Evolutionary conservation across 2,888 invertebrate species (phyloP), one percentile per base, ranked within the genome.

Genomic region (Sesamia inferens): DNA sequence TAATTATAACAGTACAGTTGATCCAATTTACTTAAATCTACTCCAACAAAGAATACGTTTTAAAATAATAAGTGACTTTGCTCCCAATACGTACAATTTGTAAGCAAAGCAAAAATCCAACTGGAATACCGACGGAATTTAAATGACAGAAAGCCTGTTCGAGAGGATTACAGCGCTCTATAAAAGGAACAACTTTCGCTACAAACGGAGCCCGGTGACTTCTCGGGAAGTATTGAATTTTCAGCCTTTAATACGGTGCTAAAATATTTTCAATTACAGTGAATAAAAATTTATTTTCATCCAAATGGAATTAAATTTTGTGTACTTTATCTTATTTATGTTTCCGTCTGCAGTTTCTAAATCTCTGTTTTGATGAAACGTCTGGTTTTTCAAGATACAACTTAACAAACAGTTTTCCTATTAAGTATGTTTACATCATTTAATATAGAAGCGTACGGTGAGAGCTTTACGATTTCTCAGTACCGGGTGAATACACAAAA

Each of bases 261-360:
- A 65, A 86, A 82, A 82, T 84, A 84, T 80, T 84, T 84, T 75
- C 76, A 86, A 79, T 86, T 73, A 67, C 68, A 79, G 72, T 81
- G 76, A 83, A 78, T 73, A 73, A 74, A 61, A 75, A 71, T 64
- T 42, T 71, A 63, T 78, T 78, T 42, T 13, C 47, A 68, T 66
- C 59, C 39, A 39, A 44, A 16, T 44, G 58, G 19, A 54, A 72
- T 75, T 69, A 57, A 57, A 77, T 62, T 69, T 59, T 62, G 22
- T 66, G 5, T 74, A 14, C 39, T 71, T 70, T 59, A 39, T 55
- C 13, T 70, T 62, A 66, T 66, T 80, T 81, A 31, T 65, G 24
- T 66, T 66, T 54, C 3, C 39, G 31, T 54, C 22, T 54, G 14
- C 22, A 14, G 13, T 48, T 55, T 61, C 2, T 5, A 54, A 59